These are phyloP conservation scores for Lepus europaeus DNA, from an alignment of 2,113 vertebrate genomes.

Conservation along the genomic window DNA sequence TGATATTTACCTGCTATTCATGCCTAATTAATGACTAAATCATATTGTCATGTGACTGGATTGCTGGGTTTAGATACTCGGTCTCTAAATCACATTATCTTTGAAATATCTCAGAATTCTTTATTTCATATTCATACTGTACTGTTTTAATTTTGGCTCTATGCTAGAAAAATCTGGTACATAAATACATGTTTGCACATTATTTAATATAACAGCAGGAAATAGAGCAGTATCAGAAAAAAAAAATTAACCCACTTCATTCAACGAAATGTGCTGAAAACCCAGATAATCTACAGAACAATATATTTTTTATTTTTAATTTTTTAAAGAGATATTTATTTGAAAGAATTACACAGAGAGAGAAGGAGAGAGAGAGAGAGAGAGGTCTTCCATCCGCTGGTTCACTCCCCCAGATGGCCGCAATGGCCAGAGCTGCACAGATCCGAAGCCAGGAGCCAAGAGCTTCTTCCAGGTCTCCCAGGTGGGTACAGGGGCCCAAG, in stretches of 20 bases:
- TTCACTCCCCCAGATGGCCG: too few species aligned
- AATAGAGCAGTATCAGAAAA: slow-evolving; percentile 2
- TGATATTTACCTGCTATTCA: neutral
- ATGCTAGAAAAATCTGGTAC: neutral
- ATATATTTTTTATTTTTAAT: neutral
- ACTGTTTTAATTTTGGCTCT: slow-evolving; percentile 24
- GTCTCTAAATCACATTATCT: neutral
- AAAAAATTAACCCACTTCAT: neutral
- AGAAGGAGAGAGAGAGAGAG: too few species aligned
- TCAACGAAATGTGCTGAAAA: slow-evolving; percentile 11
- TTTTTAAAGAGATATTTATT: too few species aligned
- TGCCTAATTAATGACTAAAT: neutral
- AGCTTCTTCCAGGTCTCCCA: too few species aligned
- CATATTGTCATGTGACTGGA: neutral
- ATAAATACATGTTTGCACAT: neutral
- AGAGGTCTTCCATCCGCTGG: too few species aligned
- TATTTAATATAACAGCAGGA: neutral
- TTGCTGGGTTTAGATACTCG: neutral
- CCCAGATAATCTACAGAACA: neutral
- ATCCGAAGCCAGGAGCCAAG: too few species aligned
- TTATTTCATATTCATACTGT: neutral
- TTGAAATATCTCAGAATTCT: neutral
- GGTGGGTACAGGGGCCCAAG: too few species aligned
- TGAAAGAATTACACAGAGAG: too few species aligned
- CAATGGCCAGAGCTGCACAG: too few species aligned